Base-by-base conservation (phyloP, 2,113 vertebrate species). In the Cathartes aura region DNA sequence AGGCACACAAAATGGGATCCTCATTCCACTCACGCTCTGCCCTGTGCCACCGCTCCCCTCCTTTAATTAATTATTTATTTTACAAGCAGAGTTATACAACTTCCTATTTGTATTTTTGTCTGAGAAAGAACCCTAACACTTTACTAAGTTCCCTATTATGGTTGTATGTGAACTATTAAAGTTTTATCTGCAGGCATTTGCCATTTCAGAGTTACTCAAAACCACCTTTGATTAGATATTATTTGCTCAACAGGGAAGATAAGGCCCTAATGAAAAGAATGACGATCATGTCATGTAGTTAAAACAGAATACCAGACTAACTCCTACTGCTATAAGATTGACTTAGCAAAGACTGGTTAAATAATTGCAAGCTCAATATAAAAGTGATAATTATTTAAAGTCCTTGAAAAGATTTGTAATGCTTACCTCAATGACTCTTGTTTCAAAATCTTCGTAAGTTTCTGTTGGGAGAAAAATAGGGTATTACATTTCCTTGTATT, bases 371-470 rank as follows among this genome's bases (percentile, higher is more conserved):
- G 4, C 38, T 55, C 67, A 82, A 12, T 11, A 80, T 34, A 82
- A 48, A 70, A 70, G 13, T 42, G 23, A 12, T 40, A 56, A 73
- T 45, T 70, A 40, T 20, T 50, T 79, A 13, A 47, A 81, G 47
- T n/a, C 34, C 19, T 14, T 47, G 13, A 20, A 38, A 40, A 71
- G 55, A 75, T 92, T 12, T 70, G 48, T 58, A 95, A 50, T 11
- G 72, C 99, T 98, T 98, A 99, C 99, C 99, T 99, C 99, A 74
- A 99, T 98, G 93, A 99, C 97, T 67, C 99, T 98, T 14, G 99
- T 95, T 91, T 99, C 99, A 97, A 99, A 99, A 86, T 99, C 98
- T 82, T 99, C 98, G 0, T 99, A 99, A 1, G 98, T 99, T 98
- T 99, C 99, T 99, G 98, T 66, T 81, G 96, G 96, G 34, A 93